phyloP scores from a whole-genome alignment of 2,888 invertebrate genomes.

The Dolomedes plantarius region DNA sequence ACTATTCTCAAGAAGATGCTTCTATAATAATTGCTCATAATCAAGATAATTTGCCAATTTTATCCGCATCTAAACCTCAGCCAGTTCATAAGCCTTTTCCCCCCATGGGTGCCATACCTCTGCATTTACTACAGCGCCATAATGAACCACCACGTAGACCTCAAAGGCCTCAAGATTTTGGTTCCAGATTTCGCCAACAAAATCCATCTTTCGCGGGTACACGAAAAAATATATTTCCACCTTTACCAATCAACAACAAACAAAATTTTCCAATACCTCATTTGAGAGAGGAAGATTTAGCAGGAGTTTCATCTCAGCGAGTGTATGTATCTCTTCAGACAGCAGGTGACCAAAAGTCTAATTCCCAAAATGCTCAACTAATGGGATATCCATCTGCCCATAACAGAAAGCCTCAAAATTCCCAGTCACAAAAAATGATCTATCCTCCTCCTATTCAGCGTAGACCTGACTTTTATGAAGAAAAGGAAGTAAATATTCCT shows the following conservation, averaged over 20 bases:
- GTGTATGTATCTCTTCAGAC: conserved; percentile 49
- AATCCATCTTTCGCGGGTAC: neutral
- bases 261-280: conserved; percentile 10
- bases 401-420: conserved; percentile 18
- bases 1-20: conserved; percentile 50
- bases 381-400: neutral
- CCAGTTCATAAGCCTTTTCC: conserved; percentile 7
- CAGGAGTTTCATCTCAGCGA: conserved; percentile 48
- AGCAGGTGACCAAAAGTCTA: conserved; percentile 20
- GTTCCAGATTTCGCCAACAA: neutral
- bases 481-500: neutral
- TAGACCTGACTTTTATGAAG: conserved; percentile 44
- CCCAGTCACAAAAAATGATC: conserved; percentile 17
- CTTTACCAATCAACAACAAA: conserved; percentile 2
- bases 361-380: neutral
- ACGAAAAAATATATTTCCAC: neutral
- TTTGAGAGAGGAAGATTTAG: conserved; percentile 27
- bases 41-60: conserved; percentile 24
- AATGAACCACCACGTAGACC: neutral
- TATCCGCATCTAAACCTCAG: conserved; percentile 38
- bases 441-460: conserved; percentile 45
- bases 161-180: conserved; percentile 22
- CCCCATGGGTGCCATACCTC: conserved; percentile 18
- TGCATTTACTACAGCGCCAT: conserved; percentile 24
- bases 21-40: conserved; percentile 16